Base-by-base conservation (phyloP, 2,888 invertebrate genomes). In the Bugulina stolonifera region DNA sequence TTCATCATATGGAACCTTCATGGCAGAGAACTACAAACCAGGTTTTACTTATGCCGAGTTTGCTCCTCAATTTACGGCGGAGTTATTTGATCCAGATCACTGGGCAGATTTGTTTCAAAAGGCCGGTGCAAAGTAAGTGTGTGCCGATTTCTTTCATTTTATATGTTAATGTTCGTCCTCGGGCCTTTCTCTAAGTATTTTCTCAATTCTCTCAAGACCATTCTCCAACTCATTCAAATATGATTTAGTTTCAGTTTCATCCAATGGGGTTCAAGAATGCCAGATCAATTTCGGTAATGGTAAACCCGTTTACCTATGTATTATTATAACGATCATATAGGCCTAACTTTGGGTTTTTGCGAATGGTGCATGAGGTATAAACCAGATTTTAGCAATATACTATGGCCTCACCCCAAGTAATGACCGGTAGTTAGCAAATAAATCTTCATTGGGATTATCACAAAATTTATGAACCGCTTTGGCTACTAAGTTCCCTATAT, bases 31-130 rank as follows among this genome's bases (percentile, higher is more conserved):
- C 80, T 96, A 92, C 83, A 90, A 89, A 71, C 92, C 93, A 1
- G 88, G 87, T 69, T 94, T 93, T 80, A 89, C 91, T 0, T 97
- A 97, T 84, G 93, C 93, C 81, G 93, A 96, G 73, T 96, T 96
- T 85, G 96, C 90, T 0, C 88, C 88, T 29, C 69, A 91, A 79
- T 95, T 97, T 79, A 93, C 90, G 5, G 76, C 94, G 0, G 93
- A 94, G 82, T 91, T 94, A 79, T 97, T 91, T 80, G 88, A 94
- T 82, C 89, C 95, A 0, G 86, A 88, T 0, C 86, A 90, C 78
- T 97, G 95, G 94, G 92, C 92, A 0, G 85, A 90, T 72, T 85
- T 95, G 5, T 92, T 97, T 78, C 83, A 88, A 71, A 89, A 89
- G 74, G 89, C 95, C 52, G 96, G 95, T 72, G 96, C 95, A 64